Evolutionary conservation across 1,140 invertebrate species (phyloP), one percentile per base, ranked within the genome.

Genomic region (Drosophila tropicalis): DNA sequence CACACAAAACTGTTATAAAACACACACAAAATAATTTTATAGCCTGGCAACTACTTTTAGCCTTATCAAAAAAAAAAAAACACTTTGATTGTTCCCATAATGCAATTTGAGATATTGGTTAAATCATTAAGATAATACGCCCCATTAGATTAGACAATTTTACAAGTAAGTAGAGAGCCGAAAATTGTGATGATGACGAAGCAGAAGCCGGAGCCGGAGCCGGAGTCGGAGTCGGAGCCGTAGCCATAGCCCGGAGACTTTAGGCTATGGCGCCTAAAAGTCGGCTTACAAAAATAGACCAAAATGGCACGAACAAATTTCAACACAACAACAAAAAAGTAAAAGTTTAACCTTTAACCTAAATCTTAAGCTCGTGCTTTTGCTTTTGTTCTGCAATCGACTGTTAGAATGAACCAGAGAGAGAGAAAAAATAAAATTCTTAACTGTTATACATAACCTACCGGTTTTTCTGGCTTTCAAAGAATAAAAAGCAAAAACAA

Each of bases 311-410:
- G 62, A 47, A 41, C 56, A 66, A 25, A 69, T n/a, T n/a, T 47
- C 34, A 25, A 22, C 1, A 1, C 19, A 22, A 25, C 2, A 3
- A 25, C 61, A 17, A 75, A 89, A 89, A 89, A 89, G 84, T 89
- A 89, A 89, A 89, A 89, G 85, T 87, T 75, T 89, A 81, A 90
- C 81, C 84, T 84, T 89, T 89, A 89, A 89, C 84, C 84, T 79
- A 89, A 90, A 89, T 89, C 74, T 22, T 51, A 19, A 51, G 44
- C 44, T 22, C 17, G 17, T 19, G 44, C 44, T 51, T 51, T 51
- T 51, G 44, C 44, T 51, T 51, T 51, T 51, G 44, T 51, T 51
- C 44, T 19, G 29, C 29, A 29, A 5, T 29, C 29, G 17, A 19
- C 44, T 9, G 19, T 29, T 29, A 6, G 19, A 19, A 51, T 22